A percentile compares a stretch with the other conserved stretches of the same genome.
phyloP scores from a whole-genome alignment of 2,888 invertebrate species.

The Eilema griseolum region DNA sequence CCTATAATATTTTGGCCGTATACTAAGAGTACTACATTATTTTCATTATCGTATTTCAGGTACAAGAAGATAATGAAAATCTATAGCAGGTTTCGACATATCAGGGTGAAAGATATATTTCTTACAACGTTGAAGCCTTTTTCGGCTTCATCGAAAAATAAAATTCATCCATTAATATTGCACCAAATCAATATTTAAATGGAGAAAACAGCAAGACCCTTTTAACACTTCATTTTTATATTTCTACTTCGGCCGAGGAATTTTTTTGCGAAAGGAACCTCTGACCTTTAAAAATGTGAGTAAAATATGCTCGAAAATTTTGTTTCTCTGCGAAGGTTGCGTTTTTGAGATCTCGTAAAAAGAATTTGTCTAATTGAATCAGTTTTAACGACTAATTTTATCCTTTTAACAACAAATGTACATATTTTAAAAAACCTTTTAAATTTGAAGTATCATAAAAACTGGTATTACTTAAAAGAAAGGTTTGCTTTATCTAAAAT shows the following conservation, averaged over 20 bases:
- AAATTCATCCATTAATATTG: neutral
- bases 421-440: conserved; percentile 10
- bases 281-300: conserved; percentile 16
- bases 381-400: conserved; percentile 26
- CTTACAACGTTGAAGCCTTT: neutral
- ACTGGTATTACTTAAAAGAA: neutral
- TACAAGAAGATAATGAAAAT: neutral
- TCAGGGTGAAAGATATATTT: neutral
- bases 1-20: no score
- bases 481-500: neutral
- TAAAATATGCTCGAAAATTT: neutral
- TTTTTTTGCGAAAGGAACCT: neutral
- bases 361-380: conserved; percentile 32
- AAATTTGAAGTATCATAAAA: neutral
- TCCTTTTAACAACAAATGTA: conserved; percentile 19
- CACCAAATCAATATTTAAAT: neutral
- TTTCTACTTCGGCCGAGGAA: neutral
- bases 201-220: conserved; percentile 4
- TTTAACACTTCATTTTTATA: conserved; percentile 5
- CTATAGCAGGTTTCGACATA: neutral
- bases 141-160: neutral
- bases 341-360: conserved; percentile 14
- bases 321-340: conserved; percentile 2
- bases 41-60: neutral
- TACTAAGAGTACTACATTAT: neutral